Conservation (phyloP, 2,888 invertebrate species). For the Orthosia cruda region DNA sequence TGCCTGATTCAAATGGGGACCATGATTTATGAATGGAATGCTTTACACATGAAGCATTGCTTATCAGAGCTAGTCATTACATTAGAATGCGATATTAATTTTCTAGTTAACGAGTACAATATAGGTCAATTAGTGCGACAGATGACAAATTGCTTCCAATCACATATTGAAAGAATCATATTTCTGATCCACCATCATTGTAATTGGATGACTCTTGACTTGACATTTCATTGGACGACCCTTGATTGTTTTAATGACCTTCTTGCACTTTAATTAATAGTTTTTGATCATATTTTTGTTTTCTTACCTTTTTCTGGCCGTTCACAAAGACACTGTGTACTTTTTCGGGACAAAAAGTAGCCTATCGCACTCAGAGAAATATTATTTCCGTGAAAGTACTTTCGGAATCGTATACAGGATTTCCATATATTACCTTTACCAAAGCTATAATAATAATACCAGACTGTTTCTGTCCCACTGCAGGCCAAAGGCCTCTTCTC, state of each 20-base stretch:
- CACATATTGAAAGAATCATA: constrained; percentile 39
- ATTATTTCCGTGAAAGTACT: too few relatives aligned
- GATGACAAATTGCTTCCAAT: constrained; percentile 44
- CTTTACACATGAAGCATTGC: neutral
- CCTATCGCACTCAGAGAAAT: too few relatives aligned
- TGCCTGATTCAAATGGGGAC: too few relatives aligned
- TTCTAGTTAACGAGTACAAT: constrained; percentile 21
- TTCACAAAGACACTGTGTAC: too few relatives aligned
- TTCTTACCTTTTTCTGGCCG: too few relatives aligned
- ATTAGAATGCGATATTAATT: constrained; percentile 23
- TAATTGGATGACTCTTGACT: constrained; percentile 23
- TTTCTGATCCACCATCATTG: constrained; percentile 20
- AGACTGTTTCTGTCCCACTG: too few relatives aligned
- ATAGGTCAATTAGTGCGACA: constrained; percentile 28
- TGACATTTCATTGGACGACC: neutral
- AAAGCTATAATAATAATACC: too few relatives aligned
- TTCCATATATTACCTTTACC: too few relatives aligned
- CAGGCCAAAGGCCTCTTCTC: too few relatives aligned
- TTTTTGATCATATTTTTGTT: neutral
- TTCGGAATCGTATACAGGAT: too few relatives aligned
- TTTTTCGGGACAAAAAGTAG: too few relatives aligned
- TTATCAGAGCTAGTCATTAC: neutral
- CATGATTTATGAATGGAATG: too few relatives aligned
- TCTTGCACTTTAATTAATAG: neutral
- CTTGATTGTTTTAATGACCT: constrained; percentile 20